A percentile compares a stretch with the other conserved stretches of the same genome.
phyloP scores from a whole-genome alignment of 1,140 invertebrate genomes.

The Eupristina koningsbergeri region DNA sequence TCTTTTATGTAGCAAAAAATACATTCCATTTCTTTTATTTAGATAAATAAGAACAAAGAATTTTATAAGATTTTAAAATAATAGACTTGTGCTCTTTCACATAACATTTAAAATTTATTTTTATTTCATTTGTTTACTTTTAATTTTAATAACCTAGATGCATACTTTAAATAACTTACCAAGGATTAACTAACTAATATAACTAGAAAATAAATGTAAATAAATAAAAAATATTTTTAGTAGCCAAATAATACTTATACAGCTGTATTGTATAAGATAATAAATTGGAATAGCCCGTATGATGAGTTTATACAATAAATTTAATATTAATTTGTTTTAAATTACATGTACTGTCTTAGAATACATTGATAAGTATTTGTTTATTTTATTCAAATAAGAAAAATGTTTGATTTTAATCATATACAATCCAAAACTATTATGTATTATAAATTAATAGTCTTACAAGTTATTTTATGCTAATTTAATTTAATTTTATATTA shows the following conservation, averaged over 20 bases:
- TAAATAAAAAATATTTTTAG: constrained; percentile 46
- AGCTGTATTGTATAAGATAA: constrained; percentile 39
- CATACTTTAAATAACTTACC: constrained; percentile 29
- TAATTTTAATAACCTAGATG: constrained; percentile 20
- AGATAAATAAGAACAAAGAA: not conserved
- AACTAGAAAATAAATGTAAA: constrained; percentile 45
- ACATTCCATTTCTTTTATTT: constrained; percentile 45
- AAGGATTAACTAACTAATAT: constrained; percentile 21
- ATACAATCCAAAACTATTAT: not conserved
- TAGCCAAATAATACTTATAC: constrained; percentile 37
- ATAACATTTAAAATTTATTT: constrained; percentile 19
- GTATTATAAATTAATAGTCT: not conserved
- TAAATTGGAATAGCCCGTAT: constrained; percentile 29
- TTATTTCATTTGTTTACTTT: constrained; percentile 32
- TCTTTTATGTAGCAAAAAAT: constrained; percentile 15
- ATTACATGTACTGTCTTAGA: not conserved
- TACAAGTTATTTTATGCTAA: too few relatives aligned
- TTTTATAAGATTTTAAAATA: constrained; percentile 29
- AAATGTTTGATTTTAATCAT: not conserved
- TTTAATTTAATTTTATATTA: too few relatives aligned
- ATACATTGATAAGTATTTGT: not conserved
- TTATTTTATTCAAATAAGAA: constrained; percentile 3
- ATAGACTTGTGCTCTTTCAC: not conserved
- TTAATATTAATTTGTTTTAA: constrained; percentile 37
- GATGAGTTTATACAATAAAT: constrained; percentile 44